These are phyloP conservation scores for Characodon lateralis DNA, from an alignment of 2,797 vertebrate species.

Conservation along the genomic window DNA sequence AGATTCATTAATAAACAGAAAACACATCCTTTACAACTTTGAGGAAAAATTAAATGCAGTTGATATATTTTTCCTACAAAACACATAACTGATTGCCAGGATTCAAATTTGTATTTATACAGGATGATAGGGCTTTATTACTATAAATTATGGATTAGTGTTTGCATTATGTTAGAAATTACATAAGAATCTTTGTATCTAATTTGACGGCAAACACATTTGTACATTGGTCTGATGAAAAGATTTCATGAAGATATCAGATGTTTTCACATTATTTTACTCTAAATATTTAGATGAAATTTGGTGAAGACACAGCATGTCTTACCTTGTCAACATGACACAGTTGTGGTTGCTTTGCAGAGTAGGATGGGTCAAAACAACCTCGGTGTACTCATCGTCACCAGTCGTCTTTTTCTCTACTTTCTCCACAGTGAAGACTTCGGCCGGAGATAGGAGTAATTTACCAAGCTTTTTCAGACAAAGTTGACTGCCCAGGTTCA, in stretches of 20 bases:
- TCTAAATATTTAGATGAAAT: background rate
- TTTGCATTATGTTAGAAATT: background rate
- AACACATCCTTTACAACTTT: background rate
- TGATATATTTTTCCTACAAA: background rate
- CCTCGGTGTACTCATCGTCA: accelerated
- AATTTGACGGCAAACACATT: background rate
- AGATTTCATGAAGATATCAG: background rate
- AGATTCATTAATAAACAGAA: background rate
- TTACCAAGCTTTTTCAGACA: accelerated
- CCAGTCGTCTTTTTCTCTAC: accelerated
- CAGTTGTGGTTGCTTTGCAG: constrained; percentile 9
- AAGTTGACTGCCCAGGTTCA: constrained; percentile 10
- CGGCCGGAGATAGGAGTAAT: constrained; percentile 66
- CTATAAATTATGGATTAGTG: background rate
- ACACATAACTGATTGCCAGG: background rate
- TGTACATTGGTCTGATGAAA: background rate
- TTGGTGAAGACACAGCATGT: background rate
- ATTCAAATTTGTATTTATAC: background rate
- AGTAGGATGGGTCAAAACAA: constrained; percentile 36
- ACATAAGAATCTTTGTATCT: background rate
- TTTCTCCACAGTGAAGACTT: constrained; percentile 59
- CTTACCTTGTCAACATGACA: constrained; percentile 22
- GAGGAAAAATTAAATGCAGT: background rate
- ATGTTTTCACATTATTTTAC: background rate
- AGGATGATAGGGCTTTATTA: background rate